A percentile compares a stretch with the other conserved stretches of the same genome.
Conservation (phyloP, 2,888 invertebrate genomes). For the Tetranychus truncatus region DNA sequence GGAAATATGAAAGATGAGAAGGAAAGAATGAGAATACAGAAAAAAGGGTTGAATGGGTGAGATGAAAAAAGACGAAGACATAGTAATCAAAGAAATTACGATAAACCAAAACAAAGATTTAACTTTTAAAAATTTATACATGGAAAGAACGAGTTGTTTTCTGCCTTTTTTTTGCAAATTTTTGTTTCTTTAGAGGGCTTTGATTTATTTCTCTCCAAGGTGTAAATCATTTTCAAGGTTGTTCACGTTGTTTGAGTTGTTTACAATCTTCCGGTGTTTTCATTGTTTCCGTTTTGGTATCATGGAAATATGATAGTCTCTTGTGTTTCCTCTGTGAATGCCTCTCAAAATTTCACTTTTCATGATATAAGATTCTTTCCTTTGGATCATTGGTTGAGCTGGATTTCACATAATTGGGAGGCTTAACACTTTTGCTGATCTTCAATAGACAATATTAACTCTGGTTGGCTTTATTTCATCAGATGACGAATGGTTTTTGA, state of each 20-base stretch:
- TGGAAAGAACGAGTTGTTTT: background rate
- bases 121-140: background rate
- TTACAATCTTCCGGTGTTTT: background rate
- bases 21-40: background rate
- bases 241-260: background rate
- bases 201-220: background rate
- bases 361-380: background rate
- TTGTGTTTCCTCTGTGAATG: background rate
- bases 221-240: constrained; percentile 1
- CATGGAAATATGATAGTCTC: background rate
- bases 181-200: background rate
- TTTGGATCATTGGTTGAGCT: background rate
- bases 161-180: background rate
- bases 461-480: background rate
- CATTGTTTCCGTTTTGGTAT: background rate
- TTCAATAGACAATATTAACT: too few species aligned
- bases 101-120: background rate
- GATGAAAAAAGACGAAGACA: background rate
- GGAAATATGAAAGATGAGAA: background rate
- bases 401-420: background rate
- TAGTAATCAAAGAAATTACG: background rate
- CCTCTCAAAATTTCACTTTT: background rate
- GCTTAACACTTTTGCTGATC: background rate
- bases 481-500: background rate
- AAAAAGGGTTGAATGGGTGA: background rate